phyloP scores from a whole-genome alignment of 2,888 invertebrate species.

The Anagyrus pseudococci region DNA sequence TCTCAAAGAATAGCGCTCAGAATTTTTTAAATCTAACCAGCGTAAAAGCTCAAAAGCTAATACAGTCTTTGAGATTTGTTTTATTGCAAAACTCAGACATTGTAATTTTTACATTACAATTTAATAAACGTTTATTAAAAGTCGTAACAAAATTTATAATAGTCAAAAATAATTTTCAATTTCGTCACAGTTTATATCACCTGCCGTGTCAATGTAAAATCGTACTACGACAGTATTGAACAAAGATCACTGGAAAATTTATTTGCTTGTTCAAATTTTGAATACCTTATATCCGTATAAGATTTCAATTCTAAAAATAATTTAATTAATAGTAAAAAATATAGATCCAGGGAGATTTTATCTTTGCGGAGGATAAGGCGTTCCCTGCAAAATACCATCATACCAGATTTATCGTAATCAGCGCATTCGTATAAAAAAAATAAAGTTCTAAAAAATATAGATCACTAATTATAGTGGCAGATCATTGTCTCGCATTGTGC shows the following conservation, averaged over 20 bases:
- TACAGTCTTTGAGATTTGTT: constrained; percentile 36
- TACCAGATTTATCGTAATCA: constrained; percentile 28
- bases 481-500: constrained; percentile 61
- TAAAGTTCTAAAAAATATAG: constrained; percentile 36
- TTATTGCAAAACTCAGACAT: constrained; percentile 27
- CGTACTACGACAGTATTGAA: constrained; percentile 12
- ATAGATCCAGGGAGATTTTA: constrained; percentile 35
- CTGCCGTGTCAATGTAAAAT: constrained; percentile 16
- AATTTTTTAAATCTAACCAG: constrained; percentile 20
- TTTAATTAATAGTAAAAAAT: constrained; percentile 31
- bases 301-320: constrained; percentile 27
- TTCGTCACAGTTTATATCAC: constrained; percentile 17
- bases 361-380: constrained; percentile 38
- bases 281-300: constrained; percentile 21
- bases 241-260: constrained; percentile 13
- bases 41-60: constrained; percentile 34
- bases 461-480: constrained; percentile 41
- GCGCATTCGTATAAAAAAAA: constrained; percentile 32
- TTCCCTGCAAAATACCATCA: constrained; percentile 33
- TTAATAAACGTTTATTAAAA: neutral
- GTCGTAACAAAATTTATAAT: constrained; percentile 18
- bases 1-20: constrained; percentile 30
- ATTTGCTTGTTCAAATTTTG: constrained; percentile 26
- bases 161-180: constrained; percentile 15
- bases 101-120: constrained; percentile 4